phyloP scores from a whole-genome alignment of 2,888 invertebrate genomes.

The Aphodius sticticus region DNA sequence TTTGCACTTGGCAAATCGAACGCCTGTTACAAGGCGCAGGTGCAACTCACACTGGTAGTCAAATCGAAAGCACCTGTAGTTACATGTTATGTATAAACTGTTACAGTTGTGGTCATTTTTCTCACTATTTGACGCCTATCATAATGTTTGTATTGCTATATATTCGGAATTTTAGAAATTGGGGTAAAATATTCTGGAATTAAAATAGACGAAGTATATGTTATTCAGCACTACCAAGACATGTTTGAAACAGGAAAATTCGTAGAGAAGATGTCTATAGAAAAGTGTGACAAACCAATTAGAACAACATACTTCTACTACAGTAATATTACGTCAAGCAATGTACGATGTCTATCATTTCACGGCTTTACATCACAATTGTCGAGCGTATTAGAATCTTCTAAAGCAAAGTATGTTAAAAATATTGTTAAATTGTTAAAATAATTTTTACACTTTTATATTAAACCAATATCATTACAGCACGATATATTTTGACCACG shows the following conservation, averaged over 20 bases:
- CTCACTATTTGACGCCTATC: no score
- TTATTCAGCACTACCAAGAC: slow-evolving; percentile 85
- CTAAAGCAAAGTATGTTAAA: slow-evolving; percentile 58
- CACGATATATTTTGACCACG: slow-evolving; percentile 74
- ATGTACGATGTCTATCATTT: slow-evolving; percentile 80
- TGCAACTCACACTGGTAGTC: no score
- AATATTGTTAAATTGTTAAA: slow-evolving; percentile 22
- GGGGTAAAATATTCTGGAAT: slow-evolving; percentile 49
- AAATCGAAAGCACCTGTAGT: no score
- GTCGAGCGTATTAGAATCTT: slow-evolving; percentile 66
- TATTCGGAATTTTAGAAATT: slow-evolving; percentile 57
- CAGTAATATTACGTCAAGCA: slow-evolving; percentile 69
- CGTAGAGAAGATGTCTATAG: slow-evolving; percentile 80
- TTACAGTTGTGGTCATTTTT: no score
- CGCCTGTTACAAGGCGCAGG: no score
- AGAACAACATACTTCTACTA: slow-evolving; percentile 75
- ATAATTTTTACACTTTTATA: slow-evolving; percentile 17
- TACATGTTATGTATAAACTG: no score
- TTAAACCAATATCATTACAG: slow-evolving; percentile 49
- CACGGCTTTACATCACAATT: slow-evolving; percentile 79
- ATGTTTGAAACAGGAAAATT: slow-evolving; percentile 85
- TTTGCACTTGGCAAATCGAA: no score
- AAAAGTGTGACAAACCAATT: slow-evolving; percentile 62
- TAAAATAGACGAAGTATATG: slow-evolving; percentile 77
- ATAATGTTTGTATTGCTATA: not conserved